Conservation (phyloP, 2,113 vertebrate genomes). For the Etheostoma cragini region DNA sequence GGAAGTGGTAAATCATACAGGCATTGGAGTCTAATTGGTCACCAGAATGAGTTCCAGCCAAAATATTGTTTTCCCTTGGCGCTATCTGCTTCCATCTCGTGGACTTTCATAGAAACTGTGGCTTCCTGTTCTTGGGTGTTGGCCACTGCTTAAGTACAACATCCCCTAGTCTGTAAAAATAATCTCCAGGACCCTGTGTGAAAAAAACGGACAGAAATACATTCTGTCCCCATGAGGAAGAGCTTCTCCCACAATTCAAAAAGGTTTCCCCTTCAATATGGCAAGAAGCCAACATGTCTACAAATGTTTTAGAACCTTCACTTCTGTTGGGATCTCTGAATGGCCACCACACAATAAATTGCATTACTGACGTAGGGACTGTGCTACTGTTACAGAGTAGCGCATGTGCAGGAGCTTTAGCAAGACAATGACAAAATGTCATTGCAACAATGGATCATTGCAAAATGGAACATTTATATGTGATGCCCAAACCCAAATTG, state of each 20-base stretch:
- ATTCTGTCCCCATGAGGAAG: slow-evolving; percentile 72
- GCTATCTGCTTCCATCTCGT: slow-evolving; percentile 90
- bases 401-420: not conserved
- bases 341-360: not conserved
- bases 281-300: slow-evolving; percentile 44
- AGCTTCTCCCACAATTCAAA: slow-evolving; percentile 70
- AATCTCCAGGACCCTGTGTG: slow-evolving; percentile 87
- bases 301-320: slow-evolving; percentile 8
- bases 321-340: not conserved
- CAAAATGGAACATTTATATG: not conserved
- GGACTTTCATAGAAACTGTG: slow-evolving; percentile 88
- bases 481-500: not conserved
- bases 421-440: slow-evolving; percentile 3
- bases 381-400: not conserved
- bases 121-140: slow-evolving; percentile 94
- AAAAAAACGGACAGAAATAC: slow-evolving; percentile 79
- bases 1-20: slow-evolving; percentile 81
- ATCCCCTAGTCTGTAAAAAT: slow-evolving; percentile 91
- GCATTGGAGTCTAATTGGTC: slow-evolving; percentile 78
- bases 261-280: slow-evolving; percentile 65
- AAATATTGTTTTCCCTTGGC: slow-evolving; percentile 84
- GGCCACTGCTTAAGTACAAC: slow-evolving; percentile 79
- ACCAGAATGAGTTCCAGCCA: slow-evolving; percentile 80
- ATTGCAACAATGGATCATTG: slow-evolving; percentile 5
- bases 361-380: not conserved